Evolutionary conservation across 1,140 invertebrate species (phyloP), one percentile per base, ranked within the genome.

Genomic region (Scylla paramamosain): DNA sequence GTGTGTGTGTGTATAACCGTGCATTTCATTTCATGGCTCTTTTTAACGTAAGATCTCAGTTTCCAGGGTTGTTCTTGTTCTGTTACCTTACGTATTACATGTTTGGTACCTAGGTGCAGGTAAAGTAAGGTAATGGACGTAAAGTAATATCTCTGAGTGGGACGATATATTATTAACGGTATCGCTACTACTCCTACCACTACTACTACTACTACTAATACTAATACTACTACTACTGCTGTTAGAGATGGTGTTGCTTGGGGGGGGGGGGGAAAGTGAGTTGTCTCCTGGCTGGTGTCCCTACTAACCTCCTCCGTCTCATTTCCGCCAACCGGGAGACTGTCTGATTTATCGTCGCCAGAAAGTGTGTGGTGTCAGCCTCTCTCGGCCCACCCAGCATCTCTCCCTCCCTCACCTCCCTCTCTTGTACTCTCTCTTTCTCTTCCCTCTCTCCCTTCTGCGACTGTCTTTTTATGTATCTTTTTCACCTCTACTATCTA

Each of bases 301-400:
- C 67, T 20, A 32, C 87, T 46, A 46, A 46, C 32, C 87, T 89
- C 87, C 87, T 89, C 39, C 39, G 10, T 45, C 87, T 89, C 87
- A 89, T 89, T 89, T 89, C 87, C 87, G 87, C 32, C 87, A 25
- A 48, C 86, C 87, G 31, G 87, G 87, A 89, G 87, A 89, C 87
- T 48, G 87, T 48, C 87, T 89, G 87, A 89, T 89, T 45, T 89
- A 89, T 89, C 87, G 31, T 46, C 25, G 16, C 87, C 86, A 25
- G 86, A 39, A 32, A 87, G 86, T 87, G 39, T 87, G 39, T 87
- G 84, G 39, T 87, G 86, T 32, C 39, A 77, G 86, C 31, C 86
- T 32, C 86, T 32, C 86, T 87, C 28, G 7, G 7, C 29, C 86
- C 31, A n/a, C 31, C 86, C 31, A n/a, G 29, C 31, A 7, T n/a